phyloP scores from a whole-genome alignment of 2,888 invertebrate species.

The Luperina nickerlii region DNA sequence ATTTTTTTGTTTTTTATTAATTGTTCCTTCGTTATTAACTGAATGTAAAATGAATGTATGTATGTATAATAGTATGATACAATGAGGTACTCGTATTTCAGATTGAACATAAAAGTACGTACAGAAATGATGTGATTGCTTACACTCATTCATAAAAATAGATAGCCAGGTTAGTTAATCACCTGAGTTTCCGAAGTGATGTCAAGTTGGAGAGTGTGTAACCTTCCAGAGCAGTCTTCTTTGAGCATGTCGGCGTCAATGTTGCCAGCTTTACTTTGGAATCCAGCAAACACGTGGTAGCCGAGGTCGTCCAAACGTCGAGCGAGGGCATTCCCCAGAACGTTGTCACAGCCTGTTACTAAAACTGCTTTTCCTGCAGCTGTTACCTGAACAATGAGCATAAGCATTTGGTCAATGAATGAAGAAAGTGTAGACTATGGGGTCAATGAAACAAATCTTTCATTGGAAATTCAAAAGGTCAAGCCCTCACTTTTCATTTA shows the following conservation, averaged over 20 bases:
- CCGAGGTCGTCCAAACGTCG: conserved; percentile 95
- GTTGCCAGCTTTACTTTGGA: conserved; percentile 92
- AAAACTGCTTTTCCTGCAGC: conserved; percentile 95
- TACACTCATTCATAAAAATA: conserved; percentile 2
- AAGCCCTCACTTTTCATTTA: conserved; percentile 44
- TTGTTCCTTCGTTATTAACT: neutral
- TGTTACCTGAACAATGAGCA: conserved; percentile 92
- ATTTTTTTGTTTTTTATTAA: conserved; percentile 4
- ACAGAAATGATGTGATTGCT: neutral
- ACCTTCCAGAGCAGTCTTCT: conserved; percentile 94
- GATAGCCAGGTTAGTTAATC: conserved; percentile 20
- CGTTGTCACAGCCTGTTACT: conserved; percentile 95
- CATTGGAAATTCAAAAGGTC: conserved; percentile 41
- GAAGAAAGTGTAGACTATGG: neutral
- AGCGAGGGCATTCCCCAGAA: conserved; percentile 93
- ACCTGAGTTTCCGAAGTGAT: conserved; percentile 94
- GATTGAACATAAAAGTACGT: neutral
- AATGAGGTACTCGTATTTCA: conserved; percentile 13
- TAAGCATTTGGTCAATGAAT: conserved; percentile 25
- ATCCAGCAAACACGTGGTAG: conserved; percentile 97
- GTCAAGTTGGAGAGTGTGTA: conserved; percentile 94
- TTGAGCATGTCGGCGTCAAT: conserved; percentile 94
- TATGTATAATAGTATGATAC: neutral
- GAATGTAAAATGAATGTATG: neutral
- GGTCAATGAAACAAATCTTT: conserved; percentile 12